Percentiles rank a stretch among this genome's conserved stretches.
Conservation (phyloP, 2,888 invertebrate genomes). For the Pheosia gnoma region DNA sequence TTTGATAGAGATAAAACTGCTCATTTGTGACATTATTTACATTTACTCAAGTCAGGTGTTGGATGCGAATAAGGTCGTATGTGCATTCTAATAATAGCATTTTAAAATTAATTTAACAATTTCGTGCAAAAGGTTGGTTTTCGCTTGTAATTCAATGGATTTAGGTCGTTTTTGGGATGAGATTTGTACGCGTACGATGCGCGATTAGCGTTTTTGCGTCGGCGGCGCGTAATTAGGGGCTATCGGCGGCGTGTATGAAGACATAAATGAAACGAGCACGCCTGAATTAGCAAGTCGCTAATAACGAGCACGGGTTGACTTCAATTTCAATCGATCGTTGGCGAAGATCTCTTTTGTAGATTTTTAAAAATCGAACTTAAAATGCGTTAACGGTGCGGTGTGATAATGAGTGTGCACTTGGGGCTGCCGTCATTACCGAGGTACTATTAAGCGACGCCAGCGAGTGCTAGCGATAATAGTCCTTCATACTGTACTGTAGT, state of each 20-base stretch:
- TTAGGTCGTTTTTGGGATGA: slow-evolving; percentile 35
- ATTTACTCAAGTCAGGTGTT: slow-evolving; percentile 19
- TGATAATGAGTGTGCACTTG: slow-evolving; percentile 1
- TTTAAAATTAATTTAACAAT: slow-evolving; percentile 15
- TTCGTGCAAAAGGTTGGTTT: slow-evolving; percentile 11
- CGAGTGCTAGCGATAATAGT: not conserved
- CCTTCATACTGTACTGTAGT: too few relatives aligned
- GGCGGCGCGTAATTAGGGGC: slow-evolving; percentile 78
- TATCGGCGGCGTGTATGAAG: slow-evolving; percentile 83
- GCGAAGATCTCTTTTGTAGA: slow-evolving; percentile 50
- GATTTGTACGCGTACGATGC: slow-evolving; percentile 57
- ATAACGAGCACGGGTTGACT: slow-evolving; percentile 54
- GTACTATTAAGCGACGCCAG: not conserved
- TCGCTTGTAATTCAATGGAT: slow-evolving; percentile 14
- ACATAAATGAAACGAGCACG: slow-evolving; percentile 80
- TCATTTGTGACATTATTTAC: slow-evolving; percentile 30
- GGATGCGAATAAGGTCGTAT: slow-evolving; percentile 26
- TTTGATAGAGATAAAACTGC: slow-evolving; percentile 4
- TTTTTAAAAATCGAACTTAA: slow-evolving; percentile 23
- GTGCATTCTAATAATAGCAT: not conserved
- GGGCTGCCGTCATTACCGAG: not conserved
- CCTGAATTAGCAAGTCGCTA: slow-evolving; percentile 68
- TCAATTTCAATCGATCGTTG: slow-evolving; percentile 73
- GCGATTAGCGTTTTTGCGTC: slow-evolving; percentile 82
- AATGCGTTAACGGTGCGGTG: not conserved